phyloP scores from a whole-genome alignment of 1,140 invertebrate species.

The Drosophila micromelanica region DNA sequence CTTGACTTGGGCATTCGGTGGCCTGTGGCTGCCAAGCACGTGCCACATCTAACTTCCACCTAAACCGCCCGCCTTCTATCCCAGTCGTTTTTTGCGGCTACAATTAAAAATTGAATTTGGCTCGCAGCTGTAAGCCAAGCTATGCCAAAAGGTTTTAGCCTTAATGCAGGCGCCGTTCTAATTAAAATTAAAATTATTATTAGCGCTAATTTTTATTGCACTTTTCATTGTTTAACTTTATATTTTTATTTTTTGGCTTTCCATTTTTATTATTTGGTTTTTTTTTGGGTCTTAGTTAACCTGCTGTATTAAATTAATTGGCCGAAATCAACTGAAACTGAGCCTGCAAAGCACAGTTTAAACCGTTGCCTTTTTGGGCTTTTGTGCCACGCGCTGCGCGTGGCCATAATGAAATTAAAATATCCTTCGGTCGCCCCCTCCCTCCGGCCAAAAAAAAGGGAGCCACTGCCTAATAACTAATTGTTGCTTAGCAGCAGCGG shows the following conservation, averaged over 20 bases:
- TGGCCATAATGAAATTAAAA: constrained; percentile 48
- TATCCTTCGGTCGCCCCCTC: neutral
- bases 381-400: constrained; percentile 23
- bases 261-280: neutral
- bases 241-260: constrained; percentile 17
- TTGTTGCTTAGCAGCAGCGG: constrained; percentile 35
- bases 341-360: constrained; percentile 14
- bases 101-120: constrained; percentile 76
- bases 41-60: constrained; percentile 35
- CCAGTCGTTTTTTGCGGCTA: neutral
- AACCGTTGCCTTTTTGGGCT: constrained; percentile 6
- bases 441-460: neutral
- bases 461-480: constrained; percentile 37
- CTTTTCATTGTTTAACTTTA: constrained; percentile 37
- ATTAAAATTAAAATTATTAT: constrained; percentile 82
- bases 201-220: constrained; percentile 66
- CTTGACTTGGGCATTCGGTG: constrained; percentile 53
- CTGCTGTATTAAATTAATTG: constrained; percentile 53
- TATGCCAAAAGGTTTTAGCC: constrained; percentile 58
- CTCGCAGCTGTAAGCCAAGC: constrained; percentile 54
- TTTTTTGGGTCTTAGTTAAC: constrained; percentile 22
- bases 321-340: constrained; percentile 41
- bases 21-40: constrained; percentile 54
- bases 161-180: constrained; percentile 59
- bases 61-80: neutral